phyloP scores from a whole-genome alignment of 1,140 invertebrate species.

The Mya arenaria region DNA sequence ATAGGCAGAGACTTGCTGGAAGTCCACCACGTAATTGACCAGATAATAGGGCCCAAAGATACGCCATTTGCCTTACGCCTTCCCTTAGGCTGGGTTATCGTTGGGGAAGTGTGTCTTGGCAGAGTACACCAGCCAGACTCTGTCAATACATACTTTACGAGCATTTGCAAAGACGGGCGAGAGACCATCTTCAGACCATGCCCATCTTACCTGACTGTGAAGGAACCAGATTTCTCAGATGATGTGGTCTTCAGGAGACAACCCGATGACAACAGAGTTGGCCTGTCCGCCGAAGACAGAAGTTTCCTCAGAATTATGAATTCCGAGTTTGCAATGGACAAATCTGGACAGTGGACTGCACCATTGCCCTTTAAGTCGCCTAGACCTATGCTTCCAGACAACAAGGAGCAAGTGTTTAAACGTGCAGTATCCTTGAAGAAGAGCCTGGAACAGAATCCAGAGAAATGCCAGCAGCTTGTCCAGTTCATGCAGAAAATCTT shows the following conservation, averaged over 20 bases:
- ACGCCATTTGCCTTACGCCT: slow-evolving; percentile 54
- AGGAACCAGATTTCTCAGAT: neutral
- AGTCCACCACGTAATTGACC: slow-evolving; percentile 54
- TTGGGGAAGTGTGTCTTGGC: slow-evolving; percentile 56
- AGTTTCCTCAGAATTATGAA: slow-evolving; percentile 51
- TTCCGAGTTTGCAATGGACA: slow-evolving; percentile 20
- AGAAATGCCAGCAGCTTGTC: slow-evolving; percentile 17
- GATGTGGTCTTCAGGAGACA: slow-evolving; percentile 8
- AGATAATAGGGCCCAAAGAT: slow-evolving; percentile 15
- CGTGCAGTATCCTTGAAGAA: neutral
- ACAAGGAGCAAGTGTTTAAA: slow-evolving; percentile 11
- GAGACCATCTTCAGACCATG: slow-evolving; percentile 38
- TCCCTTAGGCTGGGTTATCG: slow-evolving; percentile 57
- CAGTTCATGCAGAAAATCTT: slow-evolving; percentile 28
- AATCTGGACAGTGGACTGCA: slow-evolving; percentile 25
- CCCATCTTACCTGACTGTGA: neutral
- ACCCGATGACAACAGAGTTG: slow-evolving; percentile 39
- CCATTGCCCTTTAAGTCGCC: slow-evolving; percentile 35
- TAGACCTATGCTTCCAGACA: slow-evolving; percentile 22
- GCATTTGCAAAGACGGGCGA: slow-evolving; percentile 33
- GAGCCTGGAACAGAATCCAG: slow-evolving; percentile 14
- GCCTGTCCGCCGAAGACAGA: slow-evolving; percentile 41
- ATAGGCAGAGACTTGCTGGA: slow-evolving; percentile 53
- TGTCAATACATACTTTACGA: slow-evolving; percentile 42
- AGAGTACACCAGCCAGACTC: slow-evolving; percentile 16